Evolutionary conservation across 2,797 vertebrate species (phyloP).

Genomic region (Petrocephalus schoutedeni): DNA sequence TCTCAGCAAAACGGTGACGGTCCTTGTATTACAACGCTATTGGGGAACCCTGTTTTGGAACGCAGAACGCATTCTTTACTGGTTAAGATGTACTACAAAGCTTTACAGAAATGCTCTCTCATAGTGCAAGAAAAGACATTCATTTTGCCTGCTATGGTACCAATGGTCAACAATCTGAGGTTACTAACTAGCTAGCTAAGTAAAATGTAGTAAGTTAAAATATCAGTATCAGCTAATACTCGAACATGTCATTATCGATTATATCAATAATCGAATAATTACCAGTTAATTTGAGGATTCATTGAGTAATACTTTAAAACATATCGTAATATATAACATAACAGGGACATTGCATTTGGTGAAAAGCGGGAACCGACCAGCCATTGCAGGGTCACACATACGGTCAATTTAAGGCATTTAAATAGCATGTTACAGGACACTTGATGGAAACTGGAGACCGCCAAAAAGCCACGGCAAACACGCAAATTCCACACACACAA

Average conservation of each 20-base stretch:
- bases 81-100: neutral
- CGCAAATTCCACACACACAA: no score
- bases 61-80: neutral
- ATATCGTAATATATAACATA: no score
- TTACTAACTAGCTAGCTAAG: neutral
- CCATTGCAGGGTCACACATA: no score
- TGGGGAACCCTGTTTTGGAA: neutral
- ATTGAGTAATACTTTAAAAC: no score
- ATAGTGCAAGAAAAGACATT: neutral
- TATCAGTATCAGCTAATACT: neutral
- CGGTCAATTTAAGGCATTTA: no score
- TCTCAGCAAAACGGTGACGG: neutral
- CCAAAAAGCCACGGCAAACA: no score
- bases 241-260: neutral
- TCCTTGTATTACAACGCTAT: neutral
- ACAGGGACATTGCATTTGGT: no score
- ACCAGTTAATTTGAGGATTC: no score
- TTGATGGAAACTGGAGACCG: no score
- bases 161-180: neutral
- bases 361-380: no score
- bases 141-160: neutral
- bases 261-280: no score
- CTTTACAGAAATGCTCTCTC: neutral
- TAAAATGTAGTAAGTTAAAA: neutral
- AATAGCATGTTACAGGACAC: no score